These are phyloP conservation scores for Alentia gelatinosa DNA, from an alignment of 2,888 invertebrate genomes.

Conservation along the genomic window DNA sequence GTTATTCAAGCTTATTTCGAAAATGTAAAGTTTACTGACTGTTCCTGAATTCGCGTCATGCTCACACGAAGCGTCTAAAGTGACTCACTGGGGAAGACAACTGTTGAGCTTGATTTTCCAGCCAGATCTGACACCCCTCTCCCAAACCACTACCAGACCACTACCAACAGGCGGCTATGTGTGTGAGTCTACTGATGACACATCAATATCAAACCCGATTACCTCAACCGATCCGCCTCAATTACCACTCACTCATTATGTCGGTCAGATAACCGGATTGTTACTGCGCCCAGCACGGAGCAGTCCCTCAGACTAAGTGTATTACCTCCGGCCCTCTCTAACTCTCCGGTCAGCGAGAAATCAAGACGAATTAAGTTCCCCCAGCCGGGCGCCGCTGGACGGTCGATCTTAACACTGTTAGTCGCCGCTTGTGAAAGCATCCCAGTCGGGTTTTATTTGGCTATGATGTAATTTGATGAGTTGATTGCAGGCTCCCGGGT, in stretches of 20 bases:
- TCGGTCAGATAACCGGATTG: constrained; percentile 31
- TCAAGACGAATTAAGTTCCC: constrained; percentile 18
- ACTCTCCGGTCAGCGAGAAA: constrained; percentile 20
- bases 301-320: neutral
- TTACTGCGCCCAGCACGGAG: neutral
- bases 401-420: constrained; percentile 17
- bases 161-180: neutral
- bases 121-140: too few relatives aligned
- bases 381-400: neutral
- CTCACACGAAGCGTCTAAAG: too few relatives aligned
- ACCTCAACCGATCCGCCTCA: neutral
- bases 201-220: neutral
- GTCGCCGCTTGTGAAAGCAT: neutral
- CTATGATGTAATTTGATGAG: constrained; percentile 9
- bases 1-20: too few relatives aligned
- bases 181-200: neutral
- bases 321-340: neutral
- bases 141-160: too few relatives aligned
- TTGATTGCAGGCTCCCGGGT: neutral
- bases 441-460: constrained; percentile 21
- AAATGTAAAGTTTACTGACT: too few relatives aligned
- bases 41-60: too few relatives aligned
- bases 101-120: too few relatives aligned
- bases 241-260: constrained; percentile 27
- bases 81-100: too few relatives aligned